Conservation (phyloP, 2,113 vertebrate genomes). For the Physeter macrocephalus region DNA sequence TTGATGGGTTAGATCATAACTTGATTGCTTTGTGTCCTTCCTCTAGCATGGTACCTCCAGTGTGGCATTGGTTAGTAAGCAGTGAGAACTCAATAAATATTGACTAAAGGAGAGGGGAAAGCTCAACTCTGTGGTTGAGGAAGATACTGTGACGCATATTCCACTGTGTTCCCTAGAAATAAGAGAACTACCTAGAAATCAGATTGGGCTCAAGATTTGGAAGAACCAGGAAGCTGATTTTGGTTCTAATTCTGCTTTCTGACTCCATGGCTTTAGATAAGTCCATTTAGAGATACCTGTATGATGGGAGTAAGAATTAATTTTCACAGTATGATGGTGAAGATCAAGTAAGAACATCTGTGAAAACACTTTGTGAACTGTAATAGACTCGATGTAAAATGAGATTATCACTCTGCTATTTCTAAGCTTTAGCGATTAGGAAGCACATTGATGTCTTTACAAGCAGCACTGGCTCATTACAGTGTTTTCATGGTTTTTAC, state of each 20-base stretch:
- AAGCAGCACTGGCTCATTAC: not conserved
- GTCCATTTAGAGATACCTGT: not conserved
- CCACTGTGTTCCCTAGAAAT: not conserved
- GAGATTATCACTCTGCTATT: not conserved
- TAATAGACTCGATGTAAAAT: constrained; percentile 1
- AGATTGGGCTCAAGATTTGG: not conserved
- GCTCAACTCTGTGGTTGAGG: not conserved
- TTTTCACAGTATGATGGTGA: not conserved
- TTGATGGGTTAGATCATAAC: not conserved
- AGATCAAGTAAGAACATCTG: constrained; percentile 15
- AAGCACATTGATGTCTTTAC: constrained; percentile 19
- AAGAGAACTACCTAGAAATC: not conserved
- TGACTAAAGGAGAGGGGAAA: constrained; percentile 4
- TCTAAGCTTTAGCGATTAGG: not conserved
- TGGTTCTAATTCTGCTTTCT: constrained; percentile 1
- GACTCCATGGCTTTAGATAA: constrained; percentile 3
- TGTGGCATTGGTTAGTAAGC: not conserved
- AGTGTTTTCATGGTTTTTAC: not conserved
- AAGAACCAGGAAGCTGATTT: constrained; percentile 1
- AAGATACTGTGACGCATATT: not conserved
- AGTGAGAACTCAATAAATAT: not conserved
- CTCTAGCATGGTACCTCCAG: not conserved
- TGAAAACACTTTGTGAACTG: constrained; percentile 10
- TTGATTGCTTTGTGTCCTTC: constrained; percentile 6
- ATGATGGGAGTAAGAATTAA: not conserved